These are phyloP conservation scores for Hiodon alosoides DNA, from an alignment of 2,113 vertebrate genomes.

Conservation along the genomic window DNA sequence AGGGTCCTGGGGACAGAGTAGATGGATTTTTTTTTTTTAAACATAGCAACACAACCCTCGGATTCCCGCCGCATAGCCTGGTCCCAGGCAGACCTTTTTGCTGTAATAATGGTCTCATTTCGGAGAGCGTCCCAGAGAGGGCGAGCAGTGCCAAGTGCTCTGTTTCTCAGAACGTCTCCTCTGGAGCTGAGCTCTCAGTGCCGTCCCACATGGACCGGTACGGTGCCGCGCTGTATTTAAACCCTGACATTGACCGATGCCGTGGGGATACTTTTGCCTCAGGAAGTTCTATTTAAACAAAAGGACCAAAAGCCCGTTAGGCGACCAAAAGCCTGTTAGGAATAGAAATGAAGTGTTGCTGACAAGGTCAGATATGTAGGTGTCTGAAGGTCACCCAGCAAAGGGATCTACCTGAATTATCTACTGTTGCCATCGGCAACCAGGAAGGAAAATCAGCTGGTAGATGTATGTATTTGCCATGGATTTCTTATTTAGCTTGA, in stretches of 20 bases:
- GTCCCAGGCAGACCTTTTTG: background rate
- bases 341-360: background rate
- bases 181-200: too few species aligned
- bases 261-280: background rate
- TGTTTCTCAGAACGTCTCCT: too few species aligned
- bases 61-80: background rate
- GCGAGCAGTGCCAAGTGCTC: background rate
- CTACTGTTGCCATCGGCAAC: background rate
- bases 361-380: background rate
- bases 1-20: too few species aligned
- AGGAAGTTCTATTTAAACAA: background rate
- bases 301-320: background rate
- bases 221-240: background rate
- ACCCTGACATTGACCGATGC: background rate
- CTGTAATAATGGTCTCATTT: background rate
- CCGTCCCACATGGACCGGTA: too few species aligned
- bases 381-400: background rate
- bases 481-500: background rate
- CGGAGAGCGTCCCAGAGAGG: background rate
- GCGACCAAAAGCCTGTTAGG: too few species aligned
- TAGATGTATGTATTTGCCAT: background rate
- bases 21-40: too few species aligned
- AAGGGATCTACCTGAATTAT: conserved; percentile 5
- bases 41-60: too few species aligned
- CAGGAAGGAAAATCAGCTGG: background rate